Evolutionary conservation across 2,797 vertebrate species (phyloP).

Genomic region (Antennarius maculatus): DNA sequence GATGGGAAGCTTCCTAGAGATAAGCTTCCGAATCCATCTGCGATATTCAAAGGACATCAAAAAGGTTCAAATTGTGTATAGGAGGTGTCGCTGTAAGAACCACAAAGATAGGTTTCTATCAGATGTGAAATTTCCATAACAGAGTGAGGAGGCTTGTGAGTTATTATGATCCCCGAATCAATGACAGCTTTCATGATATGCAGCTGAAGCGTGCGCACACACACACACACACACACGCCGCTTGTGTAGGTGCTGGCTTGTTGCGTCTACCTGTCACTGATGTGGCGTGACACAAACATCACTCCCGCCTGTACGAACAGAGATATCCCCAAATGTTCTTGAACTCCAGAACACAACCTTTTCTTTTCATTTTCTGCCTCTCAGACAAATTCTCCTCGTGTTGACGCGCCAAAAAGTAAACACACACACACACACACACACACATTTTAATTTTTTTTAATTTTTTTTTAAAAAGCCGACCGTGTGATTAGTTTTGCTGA

Average conservation of each 20-base stretch:
- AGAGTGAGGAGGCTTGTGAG: constrained; percentile 55
- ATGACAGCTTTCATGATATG: constrained; percentile 58
- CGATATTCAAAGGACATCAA: constrained; percentile 76
- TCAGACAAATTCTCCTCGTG: constrained; percentile 18
- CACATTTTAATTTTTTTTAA: too few relatives aligned
- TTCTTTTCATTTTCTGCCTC: constrained; percentile 13
- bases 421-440: neutral
- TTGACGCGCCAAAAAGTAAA: constrained; percentile 28
- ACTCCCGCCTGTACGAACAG: constrained; percentile 26
- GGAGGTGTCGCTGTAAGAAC: constrained; percentile 46
- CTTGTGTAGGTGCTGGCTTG: constrained; percentile 36
- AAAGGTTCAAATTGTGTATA: constrained; percentile 67
- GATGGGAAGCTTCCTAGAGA: constrained; percentile 59
- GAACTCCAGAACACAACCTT: constrained; percentile 41
- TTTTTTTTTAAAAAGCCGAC: neutral
- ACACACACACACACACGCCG: neutral
- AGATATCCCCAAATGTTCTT: constrained; percentile 36
- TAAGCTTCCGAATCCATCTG: constrained; percentile 66
- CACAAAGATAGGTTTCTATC: constrained; percentile 61
- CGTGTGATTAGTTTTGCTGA: constrained; percentile 45
- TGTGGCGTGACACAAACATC: constrained; percentile 56
- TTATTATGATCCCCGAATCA: constrained; percentile 64
- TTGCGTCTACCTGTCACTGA: constrained; percentile 40
- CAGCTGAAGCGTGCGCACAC: constrained; percentile 25
- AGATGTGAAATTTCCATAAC: constrained; percentile 74